Percentiles rank a stretch among this genome's conserved stretches.
Conservation (phyloP, 2,888 invertebrate species). For the Metellina segmentata region DNA sequence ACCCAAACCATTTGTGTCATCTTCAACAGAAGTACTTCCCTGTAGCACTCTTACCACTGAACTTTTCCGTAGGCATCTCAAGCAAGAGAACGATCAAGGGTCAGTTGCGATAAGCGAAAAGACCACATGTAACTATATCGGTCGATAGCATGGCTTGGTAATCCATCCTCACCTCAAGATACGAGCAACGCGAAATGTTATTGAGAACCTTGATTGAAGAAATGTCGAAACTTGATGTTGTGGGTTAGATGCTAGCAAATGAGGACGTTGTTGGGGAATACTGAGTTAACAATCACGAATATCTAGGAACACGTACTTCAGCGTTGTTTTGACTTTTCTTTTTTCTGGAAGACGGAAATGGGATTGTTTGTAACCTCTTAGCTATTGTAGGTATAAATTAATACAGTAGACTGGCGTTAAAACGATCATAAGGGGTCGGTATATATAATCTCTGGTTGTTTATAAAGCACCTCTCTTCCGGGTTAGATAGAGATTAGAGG, state of each 20-base stretch:
- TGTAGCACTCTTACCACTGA: background rate
- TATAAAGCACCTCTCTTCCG: too few species aligned
- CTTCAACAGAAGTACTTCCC: background rate
- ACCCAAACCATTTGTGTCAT: slow-evolving; percentile 55
- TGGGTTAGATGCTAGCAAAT: background rate
- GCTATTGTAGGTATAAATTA: too few species aligned
- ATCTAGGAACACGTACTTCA: too few species aligned
- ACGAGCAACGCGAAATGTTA: background rate
- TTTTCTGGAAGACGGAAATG: too few species aligned
- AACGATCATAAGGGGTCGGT: too few species aligned
- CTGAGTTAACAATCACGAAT: too few species aligned
- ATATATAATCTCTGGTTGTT: too few species aligned
- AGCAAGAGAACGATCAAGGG: slow-evolving; percentile 32
- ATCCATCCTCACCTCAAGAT: slow-evolving; percentile 1
- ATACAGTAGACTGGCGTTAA: too few species aligned
- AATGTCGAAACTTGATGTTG: background rate
- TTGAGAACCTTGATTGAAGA: background rate
- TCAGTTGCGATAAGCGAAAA: slow-evolving; percentile 28
- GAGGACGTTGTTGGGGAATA: too few species aligned
- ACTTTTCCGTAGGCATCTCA: slow-evolving; percentile 12
- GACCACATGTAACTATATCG: background rate
- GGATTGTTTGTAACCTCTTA: too few species aligned
- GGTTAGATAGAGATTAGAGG: too few species aligned
- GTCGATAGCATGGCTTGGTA: slow-evolving; percentile 32
- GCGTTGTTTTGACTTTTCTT: too few species aligned